A percentile compares a stretch with the other conserved stretches of the same genome.
Conservation (phyloP, 2,888 invertebrate species). For the Leucophora obtusa region DNA sequence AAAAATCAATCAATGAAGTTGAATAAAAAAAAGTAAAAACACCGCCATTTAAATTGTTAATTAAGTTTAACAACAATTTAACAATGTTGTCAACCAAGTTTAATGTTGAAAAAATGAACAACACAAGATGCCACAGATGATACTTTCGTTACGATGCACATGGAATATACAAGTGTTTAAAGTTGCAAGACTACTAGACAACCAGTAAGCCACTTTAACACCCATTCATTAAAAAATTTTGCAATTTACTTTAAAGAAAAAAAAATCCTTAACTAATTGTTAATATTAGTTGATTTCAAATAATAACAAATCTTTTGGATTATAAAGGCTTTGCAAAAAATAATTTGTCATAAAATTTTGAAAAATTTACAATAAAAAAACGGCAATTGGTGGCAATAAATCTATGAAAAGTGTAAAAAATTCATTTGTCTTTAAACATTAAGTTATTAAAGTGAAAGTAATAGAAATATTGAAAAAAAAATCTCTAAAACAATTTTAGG, state of each 20-base stretch:
- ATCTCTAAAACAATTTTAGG: constrained; percentile 18
- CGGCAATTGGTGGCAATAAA: not conserved
- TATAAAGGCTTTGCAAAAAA: constrained; percentile 17
- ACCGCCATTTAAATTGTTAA: constrained; percentile 51
- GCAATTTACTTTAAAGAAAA: not conserved
- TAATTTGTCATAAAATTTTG: constrained; percentile 39
- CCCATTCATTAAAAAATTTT: constrained; percentile 27
- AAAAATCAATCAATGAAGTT: constrained; percentile 50
- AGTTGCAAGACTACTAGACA: not conserved
- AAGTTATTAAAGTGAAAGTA: constrained; percentile 46
- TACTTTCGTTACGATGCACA: constrained; percentile 26
- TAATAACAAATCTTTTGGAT: constrained; percentile 30
- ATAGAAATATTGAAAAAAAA: constrained; percentile 26
- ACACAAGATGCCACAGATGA: not conserved
- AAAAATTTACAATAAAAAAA: not conserved
- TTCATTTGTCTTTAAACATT: constrained; percentile 8
- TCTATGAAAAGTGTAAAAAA: not conserved
- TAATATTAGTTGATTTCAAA: constrained; percentile 5
- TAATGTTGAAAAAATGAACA: constrained; percentile 9
- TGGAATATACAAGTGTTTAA: not conserved
- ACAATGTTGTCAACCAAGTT: constrained; percentile 44
- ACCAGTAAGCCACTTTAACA: not conserved
- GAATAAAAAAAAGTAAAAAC: constrained; percentile 8
- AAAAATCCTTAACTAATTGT: constrained; percentile 37
- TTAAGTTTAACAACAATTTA: constrained; percentile 47